Evolutionary conservation across 2,888 invertebrate species (phyloP), one percentile per base, ranked within the genome.

Genomic region (Unio delphinus): DNA sequence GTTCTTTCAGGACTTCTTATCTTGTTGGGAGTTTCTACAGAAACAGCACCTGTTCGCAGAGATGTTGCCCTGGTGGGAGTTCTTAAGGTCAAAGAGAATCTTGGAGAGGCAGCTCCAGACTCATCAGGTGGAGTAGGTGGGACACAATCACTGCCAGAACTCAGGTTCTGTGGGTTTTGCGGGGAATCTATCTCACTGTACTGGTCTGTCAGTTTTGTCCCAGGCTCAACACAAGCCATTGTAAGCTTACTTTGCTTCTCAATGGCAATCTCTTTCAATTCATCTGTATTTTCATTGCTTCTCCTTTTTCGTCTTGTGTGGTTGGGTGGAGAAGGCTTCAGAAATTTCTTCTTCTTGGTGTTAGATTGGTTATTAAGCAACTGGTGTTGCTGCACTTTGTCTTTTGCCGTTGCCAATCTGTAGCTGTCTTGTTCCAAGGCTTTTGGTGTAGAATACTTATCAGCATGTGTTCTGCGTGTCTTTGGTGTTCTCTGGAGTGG

Each of bases 81-180:
- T 15, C 45, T 45, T 15, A 45, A 4, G 45, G 45, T 45, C 15
- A 45, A 4, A 45, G 45, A 45, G 15, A 45, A 45, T 45, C 45
- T 45, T 11, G 45, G 45, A 15, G 45, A 45, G 45, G 45, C 45
- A 45, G 15, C 45, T 6, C 61, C 69, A 61, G 67, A 70, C n/a
- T 80, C 75, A 60, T 80, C 81, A 23, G 88, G 87, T 4, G 89
- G 88, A 5, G 89, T 89, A 30, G 88, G 88, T 3, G 88, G 88
- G 8, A 88, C 77, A 73, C 79, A 86, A 55, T 88, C 87, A 76
- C 85, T 83, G 2, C 74, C 80, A 66, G 79, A 80, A 64, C 81
- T 83, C 4, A 69, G 65, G 67, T 75, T 75, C n/a, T 69, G 55
- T 30, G 69, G 73, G 55, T 77, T 72, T 7, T 67, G 69, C 23